Conservation (phyloP, 2,113 vertebrate species). For the Nyctibius bracteatus region DNA sequence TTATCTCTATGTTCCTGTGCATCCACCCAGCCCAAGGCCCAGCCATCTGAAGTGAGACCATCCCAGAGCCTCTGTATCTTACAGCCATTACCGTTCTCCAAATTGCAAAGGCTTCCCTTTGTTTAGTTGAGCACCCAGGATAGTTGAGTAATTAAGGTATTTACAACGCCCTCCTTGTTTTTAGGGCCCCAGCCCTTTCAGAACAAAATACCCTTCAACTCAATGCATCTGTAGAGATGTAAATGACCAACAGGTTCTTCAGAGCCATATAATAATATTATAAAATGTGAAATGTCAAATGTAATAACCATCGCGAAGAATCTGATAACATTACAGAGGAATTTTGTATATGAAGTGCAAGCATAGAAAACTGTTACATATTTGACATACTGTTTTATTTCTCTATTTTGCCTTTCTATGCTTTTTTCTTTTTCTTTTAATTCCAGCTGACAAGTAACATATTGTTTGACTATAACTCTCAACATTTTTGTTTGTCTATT, state of each 20-base stretch:
- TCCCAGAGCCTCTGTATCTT: no score
- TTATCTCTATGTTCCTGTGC: no score
- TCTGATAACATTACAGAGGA: neutral
- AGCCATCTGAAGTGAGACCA: no score
- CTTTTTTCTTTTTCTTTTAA: neutral
- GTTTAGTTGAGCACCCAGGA: no score
- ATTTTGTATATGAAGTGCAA: neutral
- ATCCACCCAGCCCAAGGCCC: no score
- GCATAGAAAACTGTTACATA: neutral
- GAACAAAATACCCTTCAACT: neutral
- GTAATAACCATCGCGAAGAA: neutral
- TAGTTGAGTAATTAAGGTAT: no score
- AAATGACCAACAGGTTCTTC: neutral
- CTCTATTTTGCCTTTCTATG: neutral
- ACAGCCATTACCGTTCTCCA: no score
- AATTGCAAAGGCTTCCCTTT: no score
- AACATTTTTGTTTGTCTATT: neutral
- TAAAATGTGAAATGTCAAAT: neutral
- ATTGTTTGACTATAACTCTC: neutral
- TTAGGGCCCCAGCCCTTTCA: no score
- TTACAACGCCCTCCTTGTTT: no score
- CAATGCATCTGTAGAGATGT: neutral
- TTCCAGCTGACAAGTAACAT: neutral
- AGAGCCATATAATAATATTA: neutral
- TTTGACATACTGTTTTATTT: neutral